Base-by-base conservation (phyloP, 2,113 vertebrate genomes). In the Amphiprion ocellaris region DNA sequence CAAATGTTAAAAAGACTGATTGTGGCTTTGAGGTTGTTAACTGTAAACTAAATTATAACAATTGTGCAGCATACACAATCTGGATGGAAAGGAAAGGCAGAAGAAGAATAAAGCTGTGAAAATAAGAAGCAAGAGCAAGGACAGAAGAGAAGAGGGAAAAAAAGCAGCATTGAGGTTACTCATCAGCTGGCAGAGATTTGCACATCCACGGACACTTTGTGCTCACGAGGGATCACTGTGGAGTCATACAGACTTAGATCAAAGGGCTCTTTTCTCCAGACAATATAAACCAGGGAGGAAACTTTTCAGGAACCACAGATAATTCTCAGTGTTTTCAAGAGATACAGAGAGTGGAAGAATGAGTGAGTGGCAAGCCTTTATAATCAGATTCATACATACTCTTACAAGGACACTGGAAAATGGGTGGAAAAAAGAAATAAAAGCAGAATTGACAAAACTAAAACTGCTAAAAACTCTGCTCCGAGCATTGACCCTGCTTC, bases 211-310 rank as follows among this genome's bases (percentile, higher is more conserved):
- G 96, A 96, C 80, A 97, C 94, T 94, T 96, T 94, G 95, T 92
- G 90, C 95, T 95, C 92, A 93, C 89, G 95, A 96, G 95, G 97
- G 97, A 97, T 97, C 96, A 96, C 90, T 93, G 94, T 92, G 92
- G 95, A 96, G 94, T 95, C 96, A 92, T 72, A 73, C 82, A 95
- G 94, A 61, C 90, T 90, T 91, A 96, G 95, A 99, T 97, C 97
- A 98, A 97, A 95, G 96, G 93, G 94, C 92, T 85, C 95, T 95
- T 86, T 73, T 81, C 77, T 78, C 77, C 87, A 72, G 67, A 87
- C 85, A 89, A 54, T 85, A 89, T 94, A 95, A 96, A 93, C 88
- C 93, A 96, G 92, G 94, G 90, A 5, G 93, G 92, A 87, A 92
- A 90, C 93, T 95, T 94, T 94, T 95, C 83, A 89, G 93, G 90